phyloP scores from a whole-genome alignment of 2,888 invertebrate species.

The Aporophyla lueneburgensis region DNA sequence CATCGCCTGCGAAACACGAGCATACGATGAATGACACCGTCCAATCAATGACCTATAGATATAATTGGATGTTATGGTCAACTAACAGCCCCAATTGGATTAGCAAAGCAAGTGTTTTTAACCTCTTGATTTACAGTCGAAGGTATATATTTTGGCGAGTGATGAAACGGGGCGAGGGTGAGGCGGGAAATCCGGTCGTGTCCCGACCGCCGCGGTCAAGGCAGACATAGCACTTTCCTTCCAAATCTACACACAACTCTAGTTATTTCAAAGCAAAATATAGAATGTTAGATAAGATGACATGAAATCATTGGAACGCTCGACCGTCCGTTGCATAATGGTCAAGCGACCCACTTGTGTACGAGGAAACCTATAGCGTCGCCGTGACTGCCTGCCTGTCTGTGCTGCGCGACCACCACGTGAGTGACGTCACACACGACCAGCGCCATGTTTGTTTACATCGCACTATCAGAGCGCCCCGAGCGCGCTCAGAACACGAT shows the following conservation, averaged over 20 bases:
- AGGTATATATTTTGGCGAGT: slow-evolving; percentile 27
- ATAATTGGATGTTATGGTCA: slow-evolving; percentile 38
- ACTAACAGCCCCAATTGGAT: slow-evolving; percentile 37
- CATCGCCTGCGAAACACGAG: too few relatives aligned
- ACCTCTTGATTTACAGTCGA: slow-evolving; percentile 28
- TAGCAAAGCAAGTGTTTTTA: slow-evolving; percentile 38
- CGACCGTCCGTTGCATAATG: slow-evolving; percentile 54
- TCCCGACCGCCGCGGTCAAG: slow-evolving; percentile 53
- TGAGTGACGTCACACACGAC: slow-evolving; percentile 35
- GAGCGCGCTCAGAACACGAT: background rate
- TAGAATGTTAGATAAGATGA: slow-evolving; percentile 49
- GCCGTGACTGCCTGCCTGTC: slow-evolving; percentile 18
- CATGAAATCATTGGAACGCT: slow-evolving; percentile 39
- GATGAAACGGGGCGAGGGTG: slow-evolving; percentile 1
- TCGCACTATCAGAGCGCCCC: slow-evolving; percentile 4
- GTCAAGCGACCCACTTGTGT: slow-evolving; percentile 52
- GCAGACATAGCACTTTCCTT: slow-evolving; percentile 20
- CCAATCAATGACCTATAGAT: background rate
- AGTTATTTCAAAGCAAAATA: slow-evolving; percentile 13
- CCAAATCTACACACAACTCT: background rate
- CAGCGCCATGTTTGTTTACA: slow-evolving; percentile 52
- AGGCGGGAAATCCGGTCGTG: slow-evolving; percentile 8
- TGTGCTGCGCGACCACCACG: slow-evolving; percentile 9
- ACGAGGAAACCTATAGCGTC: slow-evolving; percentile 38
- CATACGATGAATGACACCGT: too few relatives aligned